Conservation (phyloP, 2,888 invertebrate species). For the Euzetes globulus region DNA sequence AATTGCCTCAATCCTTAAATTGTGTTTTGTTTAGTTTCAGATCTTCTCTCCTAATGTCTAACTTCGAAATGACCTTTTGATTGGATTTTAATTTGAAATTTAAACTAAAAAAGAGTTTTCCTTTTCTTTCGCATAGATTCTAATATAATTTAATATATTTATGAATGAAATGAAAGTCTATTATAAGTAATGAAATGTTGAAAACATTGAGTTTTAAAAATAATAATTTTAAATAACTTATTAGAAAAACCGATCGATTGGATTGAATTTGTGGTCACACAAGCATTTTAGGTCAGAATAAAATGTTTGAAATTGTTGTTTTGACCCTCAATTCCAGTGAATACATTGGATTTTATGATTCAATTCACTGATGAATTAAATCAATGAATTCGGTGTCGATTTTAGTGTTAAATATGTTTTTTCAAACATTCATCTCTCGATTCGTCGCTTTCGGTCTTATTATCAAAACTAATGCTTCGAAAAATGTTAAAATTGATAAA, state of each 20-base stretch:
- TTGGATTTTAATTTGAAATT: not conserved
- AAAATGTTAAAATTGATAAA: not conserved
- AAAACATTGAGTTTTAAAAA: not conserved
- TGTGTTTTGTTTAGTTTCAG: not conserved
- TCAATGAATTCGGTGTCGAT: not conserved
- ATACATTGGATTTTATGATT: not conserved
- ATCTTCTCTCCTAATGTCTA: conserved; percentile 15
- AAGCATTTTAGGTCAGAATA: conserved; percentile 16
- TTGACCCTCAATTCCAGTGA: not conserved
- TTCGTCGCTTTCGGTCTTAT: too few species aligned
- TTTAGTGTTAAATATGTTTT: not conserved
- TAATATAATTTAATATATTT: not conserved
- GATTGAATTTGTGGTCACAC: conserved; percentile 6
- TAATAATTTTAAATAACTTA: not conserved
- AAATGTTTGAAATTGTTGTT: conserved; percentile 20
- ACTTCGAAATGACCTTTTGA: not conserved
- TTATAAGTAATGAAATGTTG: not conserved
- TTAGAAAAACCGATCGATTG: not conserved
- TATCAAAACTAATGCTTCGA: not conserved
- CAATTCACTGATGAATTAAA: not conserved
- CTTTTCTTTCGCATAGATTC: not conserved
- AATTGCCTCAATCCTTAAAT: not conserved
- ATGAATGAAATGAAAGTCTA: not conserved
- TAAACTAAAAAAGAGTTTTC: not conserved
- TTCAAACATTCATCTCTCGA: not conserved